Evolutionary conservation across 2,113 vertebrate genomes (phyloP), one percentile per base, ranked within the genome.

Genomic region (Shinisaurus crocodilurus): DNA sequence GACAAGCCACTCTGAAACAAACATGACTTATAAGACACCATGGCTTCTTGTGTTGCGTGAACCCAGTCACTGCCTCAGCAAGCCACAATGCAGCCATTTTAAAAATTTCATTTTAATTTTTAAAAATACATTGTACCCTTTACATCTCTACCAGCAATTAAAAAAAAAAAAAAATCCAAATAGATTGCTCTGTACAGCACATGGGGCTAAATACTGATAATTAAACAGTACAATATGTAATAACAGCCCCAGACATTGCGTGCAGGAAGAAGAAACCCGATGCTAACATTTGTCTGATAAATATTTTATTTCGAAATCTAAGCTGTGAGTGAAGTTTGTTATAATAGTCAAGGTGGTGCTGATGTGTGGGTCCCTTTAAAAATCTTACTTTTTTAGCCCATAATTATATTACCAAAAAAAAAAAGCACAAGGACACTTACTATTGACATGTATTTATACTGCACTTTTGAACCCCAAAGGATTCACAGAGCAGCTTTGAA

Each of bases 261-360:
- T 37, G 54, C 87, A 92, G 93, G 76, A 90, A 96, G 89, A 0
- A 0, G 86, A 96, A 95, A 65, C 48, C 76, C 85, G 91, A 70
- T 86, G 70, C 87, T 75, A 54, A 92, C 89, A 92, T 90, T 77
- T 89, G 88, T 92, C 60, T 89, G 70, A 89, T 89, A 92, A 93
- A 27, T 83, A 89, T 45, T 83, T 37, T 7, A 69, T 84, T 92
- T 86, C 92, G 94, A 92, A 95, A 92, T 92, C 63, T 60, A 82
- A 10, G 50, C n/a, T 82, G 50, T 74, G 48, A 20, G 25, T 65
- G 60, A 69, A 27, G 34, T 82, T 54, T 69, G 16, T 25, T 60
- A 40, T 43, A 75, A 82, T 82, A 72, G n/a, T 60, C 67, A 60
- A 60, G 16, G 13, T 32, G 10, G n/a, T 74, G 16, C 50, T 16